These are phyloP conservation scores for Andinoacara biseriatus DNA, from an alignment of 2,113 vertebrate species.

Conservation along the genomic window DNA sequence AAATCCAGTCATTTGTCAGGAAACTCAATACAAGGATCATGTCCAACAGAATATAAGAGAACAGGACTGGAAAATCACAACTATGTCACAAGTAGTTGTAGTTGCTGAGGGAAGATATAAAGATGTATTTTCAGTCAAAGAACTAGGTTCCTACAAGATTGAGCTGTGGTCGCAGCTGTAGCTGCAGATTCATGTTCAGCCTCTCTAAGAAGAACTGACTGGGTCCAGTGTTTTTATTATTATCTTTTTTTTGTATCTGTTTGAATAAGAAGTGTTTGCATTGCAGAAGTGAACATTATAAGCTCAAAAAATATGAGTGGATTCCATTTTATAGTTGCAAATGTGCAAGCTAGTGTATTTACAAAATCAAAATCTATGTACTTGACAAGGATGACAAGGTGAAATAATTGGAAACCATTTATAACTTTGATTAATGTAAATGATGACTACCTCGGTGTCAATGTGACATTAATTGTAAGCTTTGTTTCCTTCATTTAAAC, in stretches of 20 bases:
- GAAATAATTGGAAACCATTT: not conserved
- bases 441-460: slow-evolving; percentile 23
- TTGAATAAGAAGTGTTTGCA: not conserved
- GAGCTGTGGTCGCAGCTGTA: not conserved
- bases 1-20: slow-evolving; percentile 90
- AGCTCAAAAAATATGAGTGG: not conserved
- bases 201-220: not conserved
- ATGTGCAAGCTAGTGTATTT: slow-evolving; percentile 1
- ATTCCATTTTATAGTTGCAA: not conserved
- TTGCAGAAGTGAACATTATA: not conserved
- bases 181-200: not conserved
- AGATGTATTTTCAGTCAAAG: not conserved
- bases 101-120: not conserved
- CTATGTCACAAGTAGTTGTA: not conserved
- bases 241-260: not conserved
- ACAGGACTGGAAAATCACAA: not conserved
- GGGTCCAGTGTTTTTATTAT: not conserved
- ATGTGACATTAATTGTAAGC: not conserved
- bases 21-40: slow-evolving; percentile 93
- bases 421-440: not conserved
- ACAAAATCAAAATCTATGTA: not conserved
- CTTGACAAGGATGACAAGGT: not conserved
- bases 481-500: not conserved
- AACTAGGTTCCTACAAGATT: not conserved
- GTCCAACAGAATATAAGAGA: slow-evolving; percentile 90